These are phyloP conservation scores for Epinotia nisella DNA, from an alignment of 2,888 invertebrate species.

Conservation along the genomic window DNA sequence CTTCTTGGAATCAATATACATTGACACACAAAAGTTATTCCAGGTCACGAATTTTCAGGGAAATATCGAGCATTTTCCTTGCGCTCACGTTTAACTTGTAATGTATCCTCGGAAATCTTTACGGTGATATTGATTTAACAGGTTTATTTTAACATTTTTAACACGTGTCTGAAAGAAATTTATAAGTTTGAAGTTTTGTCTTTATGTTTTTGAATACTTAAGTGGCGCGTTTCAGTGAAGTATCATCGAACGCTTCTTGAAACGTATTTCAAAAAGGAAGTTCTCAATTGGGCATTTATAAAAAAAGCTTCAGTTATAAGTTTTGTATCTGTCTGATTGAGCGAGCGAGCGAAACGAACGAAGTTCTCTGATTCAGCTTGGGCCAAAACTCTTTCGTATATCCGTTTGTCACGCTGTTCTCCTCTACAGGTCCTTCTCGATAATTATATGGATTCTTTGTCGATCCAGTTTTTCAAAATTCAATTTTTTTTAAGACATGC, in stretches of 20 bases:
- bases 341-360: no score
- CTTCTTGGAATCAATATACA: slow-evolving; percentile 24
- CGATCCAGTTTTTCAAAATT: no score
- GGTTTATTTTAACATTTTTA: neutral
- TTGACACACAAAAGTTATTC: slow-evolving; percentile 37
- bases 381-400: no score
- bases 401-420: no score
- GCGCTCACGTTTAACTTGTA: neutral
- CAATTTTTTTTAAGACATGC: no score
- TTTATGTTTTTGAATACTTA: no score
- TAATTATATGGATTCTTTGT: no score
- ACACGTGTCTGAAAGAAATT: neutral
- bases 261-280: neutral
- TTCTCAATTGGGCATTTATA: no score
- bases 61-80: slow-evolving; percentile 20
- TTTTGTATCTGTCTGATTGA: neutral
- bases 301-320: neutral
- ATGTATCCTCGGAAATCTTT: neutral
- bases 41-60: neutral
- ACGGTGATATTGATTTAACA: neutral
- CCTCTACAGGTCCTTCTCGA: no score
- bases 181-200: neutral
- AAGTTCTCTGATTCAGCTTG: no score
- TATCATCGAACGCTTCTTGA: neutral
- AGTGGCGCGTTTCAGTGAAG: neutral